Conservation (phyloP, 2,888 invertebrate genomes). For the Ariolimax columbianus region DNA sequence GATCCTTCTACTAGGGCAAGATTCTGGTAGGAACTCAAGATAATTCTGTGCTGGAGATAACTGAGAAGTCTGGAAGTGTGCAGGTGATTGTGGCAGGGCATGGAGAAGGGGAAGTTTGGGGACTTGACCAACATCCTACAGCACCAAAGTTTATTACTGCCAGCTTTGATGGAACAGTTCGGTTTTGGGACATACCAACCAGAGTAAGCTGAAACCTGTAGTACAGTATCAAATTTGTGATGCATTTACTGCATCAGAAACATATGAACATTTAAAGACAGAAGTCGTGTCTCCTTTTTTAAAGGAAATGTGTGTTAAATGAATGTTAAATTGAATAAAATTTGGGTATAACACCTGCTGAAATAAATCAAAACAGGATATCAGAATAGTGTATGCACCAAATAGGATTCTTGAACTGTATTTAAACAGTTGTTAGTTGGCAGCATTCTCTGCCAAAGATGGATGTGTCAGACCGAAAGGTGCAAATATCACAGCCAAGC, state of each 20-base stretch:
- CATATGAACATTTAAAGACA: no score
- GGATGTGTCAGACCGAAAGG: no score
- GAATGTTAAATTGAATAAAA: no score
- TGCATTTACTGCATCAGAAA: neutral
- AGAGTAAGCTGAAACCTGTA: constrained; percentile 64
- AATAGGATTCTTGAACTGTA: no score
- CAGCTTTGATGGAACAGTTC: constrained; percentile 77
- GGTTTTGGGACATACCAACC: constrained; percentile 75
- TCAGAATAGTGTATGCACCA: no score
- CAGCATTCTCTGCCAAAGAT: no score
- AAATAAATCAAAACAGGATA: no score
- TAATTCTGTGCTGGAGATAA: constrained; percentile 76
- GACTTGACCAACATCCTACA: constrained; percentile 76
- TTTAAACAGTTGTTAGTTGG: no score
- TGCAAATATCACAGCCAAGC: no score
- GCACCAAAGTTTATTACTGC: constrained; percentile 74
- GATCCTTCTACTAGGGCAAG: constrained; percentile 69
- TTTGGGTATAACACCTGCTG: no score
- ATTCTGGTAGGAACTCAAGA: constrained; percentile 78
- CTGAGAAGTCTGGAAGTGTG: constrained; percentile 75
- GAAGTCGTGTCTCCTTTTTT: no score
- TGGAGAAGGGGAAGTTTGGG: constrained; percentile 79
- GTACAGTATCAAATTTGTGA: neutral
- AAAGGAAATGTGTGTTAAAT: no score
- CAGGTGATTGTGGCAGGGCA: constrained; percentile 75